Evolutionary conservation across 2,888 invertebrate genomes (phyloP).

Genomic region (Conops quadrifasciatus): DNA sequence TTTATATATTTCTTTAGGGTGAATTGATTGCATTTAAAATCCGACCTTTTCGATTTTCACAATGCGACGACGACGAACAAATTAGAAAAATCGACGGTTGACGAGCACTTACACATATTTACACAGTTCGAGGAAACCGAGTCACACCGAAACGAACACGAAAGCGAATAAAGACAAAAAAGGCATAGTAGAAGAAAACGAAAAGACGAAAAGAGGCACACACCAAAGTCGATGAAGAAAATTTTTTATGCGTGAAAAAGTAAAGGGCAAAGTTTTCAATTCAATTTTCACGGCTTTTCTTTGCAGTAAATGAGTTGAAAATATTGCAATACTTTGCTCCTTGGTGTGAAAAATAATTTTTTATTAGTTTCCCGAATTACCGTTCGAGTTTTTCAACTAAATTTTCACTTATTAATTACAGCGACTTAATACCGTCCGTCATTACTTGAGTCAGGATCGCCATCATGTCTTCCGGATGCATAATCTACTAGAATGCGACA

Average conservation of each 20-base stretch:
- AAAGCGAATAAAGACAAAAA: conserved; percentile 33
- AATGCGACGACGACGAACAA: conserved; percentile 23
- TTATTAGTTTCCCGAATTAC: conserved; percentile 41
- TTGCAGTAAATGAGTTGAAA: conserved; percentile 26
- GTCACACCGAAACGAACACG: conserved; percentile 34
- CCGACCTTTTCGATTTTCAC: conserved; percentile 26
- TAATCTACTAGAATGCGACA: conserved; percentile 39
- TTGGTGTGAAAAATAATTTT: conserved; percentile 38
- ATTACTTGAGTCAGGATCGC: conserved; percentile 67
- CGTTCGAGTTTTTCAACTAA: conserved; percentile 43
- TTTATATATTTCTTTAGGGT: neutral
- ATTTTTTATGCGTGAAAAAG: conserved; percentile 39
- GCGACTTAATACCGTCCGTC: conserved; percentile 48
- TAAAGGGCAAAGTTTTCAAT: conserved; percentile 46
- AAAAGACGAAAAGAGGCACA: conserved; percentile 32
- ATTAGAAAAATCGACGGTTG: conserved; percentile 33
- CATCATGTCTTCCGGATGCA: conserved; percentile 74
- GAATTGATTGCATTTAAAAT: conserved; percentile 7
- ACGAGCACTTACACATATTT: conserved; percentile 26
- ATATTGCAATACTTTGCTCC: conserved; percentile 38
- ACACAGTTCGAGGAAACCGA: conserved; percentile 31
- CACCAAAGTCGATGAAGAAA: conserved; percentile 35
- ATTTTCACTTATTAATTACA: conserved; percentile 44
- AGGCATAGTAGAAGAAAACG: conserved; percentile 27
- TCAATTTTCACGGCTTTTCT: conserved; percentile 35